phyloP scores from a whole-genome alignment of 2,888 invertebrate species.

The Drosophila parthenogenetica region DNA sequence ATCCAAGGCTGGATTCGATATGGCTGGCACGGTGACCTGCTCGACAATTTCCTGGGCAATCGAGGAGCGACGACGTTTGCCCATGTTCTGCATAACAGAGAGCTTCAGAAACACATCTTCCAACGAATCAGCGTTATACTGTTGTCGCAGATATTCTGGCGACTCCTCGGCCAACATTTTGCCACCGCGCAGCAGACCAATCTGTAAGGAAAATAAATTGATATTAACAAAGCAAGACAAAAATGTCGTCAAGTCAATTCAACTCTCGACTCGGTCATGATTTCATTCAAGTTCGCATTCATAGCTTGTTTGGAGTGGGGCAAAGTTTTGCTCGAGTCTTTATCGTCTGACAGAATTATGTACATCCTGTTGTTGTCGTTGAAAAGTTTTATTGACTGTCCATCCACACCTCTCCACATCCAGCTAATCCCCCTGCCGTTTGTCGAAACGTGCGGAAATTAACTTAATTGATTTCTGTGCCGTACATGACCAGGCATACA shows the following conservation, averaged over 20 bases:
- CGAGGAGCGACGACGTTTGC: conserved; percentile 91
- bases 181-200: conserved; percentile 93
- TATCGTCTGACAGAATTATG: conserved; percentile 61
- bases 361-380: conserved; percentile 69
- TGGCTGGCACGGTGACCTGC: conserved; percentile 88
- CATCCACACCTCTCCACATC: conserved; percentile 17
- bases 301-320: conserved; percentile 3
- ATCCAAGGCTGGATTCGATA: conserved; percentile 89
- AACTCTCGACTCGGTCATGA: conserved; percentile 67
- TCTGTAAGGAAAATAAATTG: conserved; percentile 85
- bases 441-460: conserved; percentile 84
- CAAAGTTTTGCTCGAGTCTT: conserved; percentile 48
- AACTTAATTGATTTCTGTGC: conserved; percentile 84
- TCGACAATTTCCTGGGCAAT: conserved; percentile 91
- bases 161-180: conserved; percentile 94
- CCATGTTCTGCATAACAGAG: conserved; percentile 92
- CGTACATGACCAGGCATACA: conserved; percentile 80
- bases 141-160: conserved; percentile 89
- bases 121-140: conserved; percentile 90
- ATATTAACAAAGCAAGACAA: conserved; percentile 10
- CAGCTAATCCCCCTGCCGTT: conserved; percentile 44
- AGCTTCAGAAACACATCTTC: conserved; percentile 94
- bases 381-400: conserved; percentile 77
- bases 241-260: conserved; percentile 75
- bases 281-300: conserved; percentile 7